A percentile compares a stretch with the other conserved stretches of the same genome.
Evolutionary conservation across 2,888 invertebrate genomes (phyloP).

Genomic region (Xanthorhoe spadicearia): DNA sequence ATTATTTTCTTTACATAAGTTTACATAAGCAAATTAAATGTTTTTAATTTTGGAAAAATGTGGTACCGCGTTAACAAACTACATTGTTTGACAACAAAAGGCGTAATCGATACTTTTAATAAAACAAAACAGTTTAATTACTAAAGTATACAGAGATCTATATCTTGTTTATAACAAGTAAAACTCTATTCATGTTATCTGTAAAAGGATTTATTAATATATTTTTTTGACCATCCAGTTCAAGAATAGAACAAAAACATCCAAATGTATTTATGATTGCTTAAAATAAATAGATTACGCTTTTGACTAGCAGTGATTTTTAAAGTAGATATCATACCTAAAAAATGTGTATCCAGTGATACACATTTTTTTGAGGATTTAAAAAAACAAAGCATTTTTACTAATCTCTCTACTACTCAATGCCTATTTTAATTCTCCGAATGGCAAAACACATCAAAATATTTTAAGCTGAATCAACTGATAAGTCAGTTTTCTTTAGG

Average conservation of each 20-base stretch:
- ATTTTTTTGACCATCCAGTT: constrained; percentile 10
- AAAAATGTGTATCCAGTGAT: no score
- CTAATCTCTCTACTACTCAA: no score
- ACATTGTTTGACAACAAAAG: constrained; percentile 9
- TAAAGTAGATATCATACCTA: no score
- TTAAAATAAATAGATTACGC: no score
- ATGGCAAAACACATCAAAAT: not conserved
- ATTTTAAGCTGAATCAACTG: not conserved
- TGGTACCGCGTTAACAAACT: not conserved
- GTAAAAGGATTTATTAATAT: no score
- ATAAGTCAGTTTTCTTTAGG: not conserved
- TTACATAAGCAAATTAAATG: not conserved
- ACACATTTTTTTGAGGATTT: no score
- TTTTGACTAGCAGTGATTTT: no score
- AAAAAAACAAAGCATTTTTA: no score
- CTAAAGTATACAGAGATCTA: not conserved
- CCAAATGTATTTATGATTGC: not conserved
- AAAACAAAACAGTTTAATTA: not conserved
- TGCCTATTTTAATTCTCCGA: no score
- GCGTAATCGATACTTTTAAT: not conserved
- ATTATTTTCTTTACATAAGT: not conserved
- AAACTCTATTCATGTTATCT: no score
- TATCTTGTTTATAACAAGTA: not conserved
- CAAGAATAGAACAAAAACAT: not conserved
- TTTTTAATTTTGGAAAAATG: not conserved